Percentiles rank a stretch among this genome's conserved stretches.
phyloP scores from a whole-genome alignment of 2,888 invertebrate genomes.

The Coelinius sp. region DNA sequence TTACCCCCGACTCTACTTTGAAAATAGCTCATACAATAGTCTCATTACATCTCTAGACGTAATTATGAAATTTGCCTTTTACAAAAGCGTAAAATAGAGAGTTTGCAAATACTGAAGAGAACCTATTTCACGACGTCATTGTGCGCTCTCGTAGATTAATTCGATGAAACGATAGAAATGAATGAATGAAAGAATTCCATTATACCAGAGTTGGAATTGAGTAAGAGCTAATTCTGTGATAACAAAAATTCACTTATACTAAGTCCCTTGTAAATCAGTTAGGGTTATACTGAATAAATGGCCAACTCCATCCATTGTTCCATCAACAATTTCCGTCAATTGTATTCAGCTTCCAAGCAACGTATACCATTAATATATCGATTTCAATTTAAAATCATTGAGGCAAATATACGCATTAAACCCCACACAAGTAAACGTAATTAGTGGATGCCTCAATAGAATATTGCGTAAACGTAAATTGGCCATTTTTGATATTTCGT shows the following conservation, averaged over 20 bases:
- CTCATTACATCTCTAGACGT: slow-evolving; percentile 39
- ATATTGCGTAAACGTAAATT: slow-evolving; percentile 26
- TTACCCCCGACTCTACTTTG: slow-evolving; percentile 26
- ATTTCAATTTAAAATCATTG: slow-evolving; percentile 4
- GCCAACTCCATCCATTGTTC: slow-evolving; percentile 2
- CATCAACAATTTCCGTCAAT: slow-evolving; percentile 21
- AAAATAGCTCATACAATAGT: slow-evolving; percentile 42
- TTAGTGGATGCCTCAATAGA: slow-evolving; percentile 7
- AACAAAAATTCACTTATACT: slow-evolving; percentile 7
- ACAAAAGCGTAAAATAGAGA: not conserved
- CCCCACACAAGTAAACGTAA: not conserved
- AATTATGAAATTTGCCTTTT: slow-evolving; percentile 28
- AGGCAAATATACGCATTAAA: not conserved
- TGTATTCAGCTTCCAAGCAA: not conserved
- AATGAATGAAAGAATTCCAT: slow-evolving; percentile 5
- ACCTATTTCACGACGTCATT: slow-evolving; percentile 10
- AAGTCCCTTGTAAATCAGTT: slow-evolving; percentile 9
- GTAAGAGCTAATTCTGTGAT: not conserved
- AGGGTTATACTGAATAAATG: not conserved
- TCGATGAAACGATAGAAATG: slow-evolving; percentile 16
- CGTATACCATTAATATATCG: not conserved
- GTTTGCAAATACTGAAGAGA: not conserved
- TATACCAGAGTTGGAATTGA: not conserved
- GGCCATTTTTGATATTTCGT: not conserved
- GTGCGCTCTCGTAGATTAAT: not conserved